Conservation (phyloP, 2,888 invertebrate genomes). For the Biston stratarius region DNA sequence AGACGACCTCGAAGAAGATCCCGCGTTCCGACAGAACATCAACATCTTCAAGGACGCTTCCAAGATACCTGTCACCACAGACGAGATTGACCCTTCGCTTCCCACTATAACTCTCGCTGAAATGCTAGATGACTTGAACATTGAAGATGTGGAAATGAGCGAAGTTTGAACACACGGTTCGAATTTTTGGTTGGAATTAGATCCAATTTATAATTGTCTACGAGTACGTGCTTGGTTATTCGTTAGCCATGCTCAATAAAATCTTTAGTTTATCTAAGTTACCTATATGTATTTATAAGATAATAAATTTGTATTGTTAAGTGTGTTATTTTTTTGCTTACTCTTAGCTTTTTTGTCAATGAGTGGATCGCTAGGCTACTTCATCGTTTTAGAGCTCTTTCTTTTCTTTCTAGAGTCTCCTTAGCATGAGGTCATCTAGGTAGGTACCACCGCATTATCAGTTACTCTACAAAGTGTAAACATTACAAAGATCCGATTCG, state of each 20-base stretch:
- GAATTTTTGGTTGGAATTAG: background rate
- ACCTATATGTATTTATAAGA: background rate
- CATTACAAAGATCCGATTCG: no score
- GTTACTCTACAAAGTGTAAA: no score
- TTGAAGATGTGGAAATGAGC: conserved; percentile 93
- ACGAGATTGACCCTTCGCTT: conserved; percentile 87
- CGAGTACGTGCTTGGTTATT: background rate
- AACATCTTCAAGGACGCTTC: conserved; percentile 94
- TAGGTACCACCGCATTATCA: no score
- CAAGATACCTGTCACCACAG: conserved; percentile 83
- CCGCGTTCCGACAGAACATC: conserved; percentile 94
- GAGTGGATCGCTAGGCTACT: no score
- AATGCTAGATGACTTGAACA: conserved; percentile 96
- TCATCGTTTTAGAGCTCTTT: no score
- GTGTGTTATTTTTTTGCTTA: background rate
- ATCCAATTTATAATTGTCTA: background rate
- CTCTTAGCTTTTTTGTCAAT: no score
- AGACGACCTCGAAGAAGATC: conserved; percentile 99
- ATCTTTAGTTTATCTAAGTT: background rate
- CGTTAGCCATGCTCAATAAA: background rate
- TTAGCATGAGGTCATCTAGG: no score
- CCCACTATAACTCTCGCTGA: conserved; percentile 95
- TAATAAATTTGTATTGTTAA: background rate
- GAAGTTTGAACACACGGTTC: conserved; percentile 67
- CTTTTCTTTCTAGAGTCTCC: no score